Percentiles rank a stretch among this genome's conserved stretches.
Conservation (phyloP, 2,797 vertebrate species). For the Gorsachius magnificus region DNA sequence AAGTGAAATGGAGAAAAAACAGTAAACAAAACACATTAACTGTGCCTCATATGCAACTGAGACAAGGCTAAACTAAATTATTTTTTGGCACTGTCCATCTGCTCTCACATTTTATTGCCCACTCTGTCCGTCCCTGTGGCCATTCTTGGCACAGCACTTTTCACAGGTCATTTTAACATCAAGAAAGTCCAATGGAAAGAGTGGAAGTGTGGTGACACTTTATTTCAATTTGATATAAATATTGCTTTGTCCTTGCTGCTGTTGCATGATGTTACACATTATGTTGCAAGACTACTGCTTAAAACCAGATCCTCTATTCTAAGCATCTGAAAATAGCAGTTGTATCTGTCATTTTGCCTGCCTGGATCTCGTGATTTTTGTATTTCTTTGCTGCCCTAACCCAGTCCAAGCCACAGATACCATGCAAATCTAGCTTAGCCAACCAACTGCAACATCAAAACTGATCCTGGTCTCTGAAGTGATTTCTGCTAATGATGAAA, state of each 20-base stretch:
- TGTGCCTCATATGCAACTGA: neutral
- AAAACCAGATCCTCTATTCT: neutral
- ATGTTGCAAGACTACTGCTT: neutral
- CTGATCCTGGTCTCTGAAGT: neutral
- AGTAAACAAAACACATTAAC: neutral
- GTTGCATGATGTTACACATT: neutral
- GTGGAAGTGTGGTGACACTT: neutral
- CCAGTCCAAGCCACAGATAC: neutral
- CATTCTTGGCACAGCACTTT: neutral
- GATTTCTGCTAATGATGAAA: conserved; percentile 33
- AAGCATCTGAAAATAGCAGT: neutral
- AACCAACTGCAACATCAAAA: conserved; percentile 9
- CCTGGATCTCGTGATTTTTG: neutral
- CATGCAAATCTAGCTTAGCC: neutral
- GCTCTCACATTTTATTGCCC: neutral
- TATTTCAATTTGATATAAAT: neutral
- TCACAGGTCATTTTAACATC: neutral
- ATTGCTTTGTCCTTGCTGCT: neutral
- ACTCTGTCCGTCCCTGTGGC: neutral
- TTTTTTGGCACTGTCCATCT: neutral
- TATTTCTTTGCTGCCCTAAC: neutral
- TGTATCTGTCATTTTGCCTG: neutral
- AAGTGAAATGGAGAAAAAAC: neutral
- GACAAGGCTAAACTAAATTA: neutral
- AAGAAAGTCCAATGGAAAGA: neutral